Conservation (phyloP, 2,797 vertebrate species). For the Hemibagrus guttatus region DNA sequence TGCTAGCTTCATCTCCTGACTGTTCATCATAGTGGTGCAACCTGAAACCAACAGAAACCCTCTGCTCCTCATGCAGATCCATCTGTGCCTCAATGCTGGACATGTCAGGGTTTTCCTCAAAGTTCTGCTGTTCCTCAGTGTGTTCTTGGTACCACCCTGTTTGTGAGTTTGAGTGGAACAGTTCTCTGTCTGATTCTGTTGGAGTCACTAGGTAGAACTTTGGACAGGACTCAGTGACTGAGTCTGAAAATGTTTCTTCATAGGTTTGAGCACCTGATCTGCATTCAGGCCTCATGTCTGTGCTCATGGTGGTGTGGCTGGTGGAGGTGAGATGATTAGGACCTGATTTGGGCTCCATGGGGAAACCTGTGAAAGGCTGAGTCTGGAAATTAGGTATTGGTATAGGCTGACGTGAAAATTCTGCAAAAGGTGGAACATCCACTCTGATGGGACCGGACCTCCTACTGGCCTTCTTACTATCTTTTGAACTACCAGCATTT, state of each 20-base stretch:
- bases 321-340: constrained; percentile 17
- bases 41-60: constrained; percentile 85
- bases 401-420: constrained; percentile 68
- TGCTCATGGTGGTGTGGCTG: background rate
- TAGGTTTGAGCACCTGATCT: constrained; percentile 57
- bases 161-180: background rate
- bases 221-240: constrained; percentile 59
- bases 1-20: constrained; percentile 87
- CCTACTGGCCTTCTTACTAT: constrained; percentile 66
- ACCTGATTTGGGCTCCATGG: constrained; percentile 64
- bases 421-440: constrained; percentile 74
- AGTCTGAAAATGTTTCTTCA: constrained; percentile 59
- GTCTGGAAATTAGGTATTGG: constrained; percentile 65
- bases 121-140: constrained; percentile 9
- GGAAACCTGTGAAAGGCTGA: constrained; percentile 61
- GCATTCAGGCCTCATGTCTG: constrained; percentile 17
- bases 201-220: constrained; percentile 28
- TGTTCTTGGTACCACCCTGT: background rate
- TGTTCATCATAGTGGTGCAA: constrained; percentile 93
- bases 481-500: constrained; percentile 50
- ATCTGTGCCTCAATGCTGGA: constrained; percentile 67
- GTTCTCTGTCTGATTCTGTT: constrained; percentile 27
- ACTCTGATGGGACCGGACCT: constrained; percentile 72
- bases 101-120: constrained; percentile 36
- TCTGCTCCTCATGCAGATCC: constrained; percentile 53